A percentile compares a stretch with the other conserved stretches of the same genome.
Evolutionary conservation across 2,113 vertebrate genomes (phyloP).

Genomic region (Uropsilus gracilis): DNA sequence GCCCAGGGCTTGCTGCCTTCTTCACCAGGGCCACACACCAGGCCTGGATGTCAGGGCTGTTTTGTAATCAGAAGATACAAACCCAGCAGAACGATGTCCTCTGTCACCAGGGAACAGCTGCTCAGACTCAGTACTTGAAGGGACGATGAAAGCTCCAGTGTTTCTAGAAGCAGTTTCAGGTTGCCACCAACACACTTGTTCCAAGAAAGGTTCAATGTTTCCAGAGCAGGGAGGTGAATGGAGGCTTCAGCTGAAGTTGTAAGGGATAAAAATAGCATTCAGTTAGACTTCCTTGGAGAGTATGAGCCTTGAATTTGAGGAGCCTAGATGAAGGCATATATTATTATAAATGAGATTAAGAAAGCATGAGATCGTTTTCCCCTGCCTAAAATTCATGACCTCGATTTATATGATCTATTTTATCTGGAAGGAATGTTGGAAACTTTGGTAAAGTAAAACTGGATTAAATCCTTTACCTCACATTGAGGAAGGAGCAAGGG

Average conservation of each 20-base stretch:
- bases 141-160: slow-evolving; percentile 82
- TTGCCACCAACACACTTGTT: slow-evolving; percentile 93
- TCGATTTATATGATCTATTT: not conserved
- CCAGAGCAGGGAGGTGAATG: slow-evolving; percentile 87
- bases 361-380: not conserved
- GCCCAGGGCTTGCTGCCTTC: not conserved
- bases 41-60: not conserved
- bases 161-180: slow-evolving; percentile 87
- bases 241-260: slow-evolving; percentile 87
- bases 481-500: not conserved
- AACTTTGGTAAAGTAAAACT: not conserved
- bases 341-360: too few relatives aligned
- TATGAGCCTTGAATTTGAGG: not conserved
- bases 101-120: slow-evolving; percentile 92
- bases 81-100: slow-evolving; percentile 90
- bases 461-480: not conserved
- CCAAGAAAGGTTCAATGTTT: slow-evolving; percentile 92
- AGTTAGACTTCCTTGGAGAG: slow-evolving; percentile 77
- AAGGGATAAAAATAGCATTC: slow-evolving; percentile 69
- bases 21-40: not conserved
- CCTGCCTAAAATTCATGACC: not conserved
- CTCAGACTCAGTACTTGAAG: slow-evolving; percentile 90
- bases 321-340: not conserved
- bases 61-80: slow-evolving; percentile 68
- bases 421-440: not conserved